phyloP scores from a whole-genome alignment of 2,797 vertebrate species.

The Peromyscus attwateri region DNA sequence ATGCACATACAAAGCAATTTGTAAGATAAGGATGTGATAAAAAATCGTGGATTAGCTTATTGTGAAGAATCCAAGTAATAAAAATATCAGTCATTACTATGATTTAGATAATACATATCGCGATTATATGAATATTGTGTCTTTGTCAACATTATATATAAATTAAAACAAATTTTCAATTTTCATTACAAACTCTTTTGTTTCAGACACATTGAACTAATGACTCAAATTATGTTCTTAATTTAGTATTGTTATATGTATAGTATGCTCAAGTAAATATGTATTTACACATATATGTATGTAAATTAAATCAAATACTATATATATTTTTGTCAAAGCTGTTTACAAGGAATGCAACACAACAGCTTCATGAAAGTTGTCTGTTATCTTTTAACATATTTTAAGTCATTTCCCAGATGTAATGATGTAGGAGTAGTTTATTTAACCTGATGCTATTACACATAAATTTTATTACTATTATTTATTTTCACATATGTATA shows the following conservation, averaged over 20 bases:
- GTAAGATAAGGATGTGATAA: not conserved
- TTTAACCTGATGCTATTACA: not conserved
- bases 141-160: not conserved
- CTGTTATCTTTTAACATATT: not conserved
- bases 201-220: slow-evolving; percentile 80
- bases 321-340: not conserved
- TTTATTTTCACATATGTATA: not conserved
- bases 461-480: not conserved
- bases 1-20: not conserved
- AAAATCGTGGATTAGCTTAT: not conserved
- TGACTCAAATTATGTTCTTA: slow-evolving; percentile 75
- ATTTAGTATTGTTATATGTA: slow-evolving; percentile 55
- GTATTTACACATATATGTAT: slow-evolving; percentile 49
- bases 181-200: slow-evolving; percentile 55
- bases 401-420: not conserved
- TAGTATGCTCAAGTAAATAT: not conserved
- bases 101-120: not conserved
- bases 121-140: not conserved
- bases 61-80: not conserved
- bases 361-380: slow-evolving; percentile 32
- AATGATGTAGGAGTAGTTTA: not conserved
- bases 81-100: slow-evolving; percentile 62
- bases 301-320: slow-evolving; percentile 77
- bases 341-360: slow-evolving; percentile 77
- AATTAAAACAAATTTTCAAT: not conserved